Conservation (phyloP, 2,888 invertebrate species). For the Macrophya annulata region DNA sequence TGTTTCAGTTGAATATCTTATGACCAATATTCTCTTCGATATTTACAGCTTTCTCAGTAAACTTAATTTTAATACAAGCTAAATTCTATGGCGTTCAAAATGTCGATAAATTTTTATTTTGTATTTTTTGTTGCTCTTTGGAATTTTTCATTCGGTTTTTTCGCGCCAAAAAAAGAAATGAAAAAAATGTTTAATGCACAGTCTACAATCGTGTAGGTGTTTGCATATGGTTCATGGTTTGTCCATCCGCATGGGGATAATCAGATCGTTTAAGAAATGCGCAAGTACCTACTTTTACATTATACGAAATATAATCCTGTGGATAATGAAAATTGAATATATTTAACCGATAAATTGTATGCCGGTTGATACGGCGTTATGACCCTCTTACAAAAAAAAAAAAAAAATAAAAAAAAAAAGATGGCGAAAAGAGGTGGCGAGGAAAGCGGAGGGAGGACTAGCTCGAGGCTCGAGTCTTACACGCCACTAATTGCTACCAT, state of each 20-base stretch:
- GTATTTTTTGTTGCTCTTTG: neutral
- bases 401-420: slow-evolving; percentile 15
- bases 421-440: slow-evolving; percentile 42
- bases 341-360: neutral
- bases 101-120: neutral
- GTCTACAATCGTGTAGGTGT: too few species aligned
- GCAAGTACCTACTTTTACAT: neutral
- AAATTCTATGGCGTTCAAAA: neutral
- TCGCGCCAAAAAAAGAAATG: neutral
- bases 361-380: slow-evolving; percentile 30
- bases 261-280: neutral
- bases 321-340: slow-evolving; percentile 16
- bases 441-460: slow-evolving; percentile 36
- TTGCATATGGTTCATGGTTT: too few species aligned
- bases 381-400: slow-evolving; percentile 24
- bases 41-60: neutral
- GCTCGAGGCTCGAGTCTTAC: slow-evolving; percentile 65
- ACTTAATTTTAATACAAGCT: neutral
- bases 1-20: neutral
- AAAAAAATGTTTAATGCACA: neutral
- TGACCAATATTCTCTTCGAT: neutral
- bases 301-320: neutral
- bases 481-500: slow-evolving; percentile 69
- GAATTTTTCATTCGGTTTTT: neutral
- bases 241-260: neutral